Evolutionary conservation across 2,113 vertebrate genomes (phyloP).

Genomic region (Xenopus borealis): DNA sequence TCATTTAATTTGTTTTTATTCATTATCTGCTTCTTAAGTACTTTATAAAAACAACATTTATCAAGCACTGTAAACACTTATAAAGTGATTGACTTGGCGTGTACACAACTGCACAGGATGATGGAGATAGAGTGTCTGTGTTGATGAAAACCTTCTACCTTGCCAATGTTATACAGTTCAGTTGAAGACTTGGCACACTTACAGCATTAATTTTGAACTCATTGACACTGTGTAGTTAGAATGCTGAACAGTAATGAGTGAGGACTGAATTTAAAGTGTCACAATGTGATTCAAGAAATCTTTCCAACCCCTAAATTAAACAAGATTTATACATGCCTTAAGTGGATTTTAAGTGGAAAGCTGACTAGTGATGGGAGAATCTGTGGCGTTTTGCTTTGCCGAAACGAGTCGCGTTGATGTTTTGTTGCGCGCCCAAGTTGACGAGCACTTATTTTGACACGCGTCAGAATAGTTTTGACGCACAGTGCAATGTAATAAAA

Average conservation of each 20-base stretch:
- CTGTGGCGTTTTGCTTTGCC: too few species aligned
- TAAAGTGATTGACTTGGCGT: background rate
- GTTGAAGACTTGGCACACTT: background rate
- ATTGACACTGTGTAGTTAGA: background rate
- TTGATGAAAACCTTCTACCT: background rate
- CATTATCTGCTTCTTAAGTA: background rate
- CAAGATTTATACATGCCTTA: too few species aligned
- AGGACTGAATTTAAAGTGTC: background rate
- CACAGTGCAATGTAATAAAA: too few species aligned
- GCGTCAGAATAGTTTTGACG: too few species aligned
- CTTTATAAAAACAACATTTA: background rate
- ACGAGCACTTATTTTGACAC: too few species aligned
- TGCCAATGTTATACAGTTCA: constrained; percentile 4
- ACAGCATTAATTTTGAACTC: background rate
- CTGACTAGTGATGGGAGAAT: too few species aligned
- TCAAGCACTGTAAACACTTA: background rate
- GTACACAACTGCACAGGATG: background rate
- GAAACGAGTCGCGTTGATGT: too few species aligned
- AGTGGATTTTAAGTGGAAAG: too few species aligned
- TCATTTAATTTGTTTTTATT: background rate
- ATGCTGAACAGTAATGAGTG: background rate
- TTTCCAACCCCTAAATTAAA: background rate
- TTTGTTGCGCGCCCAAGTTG: too few species aligned
- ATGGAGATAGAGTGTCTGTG: background rate
- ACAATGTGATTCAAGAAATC: background rate